Conservation (phyloP, 2,113 vertebrate genomes). For the Numenius arquata region DNA sequence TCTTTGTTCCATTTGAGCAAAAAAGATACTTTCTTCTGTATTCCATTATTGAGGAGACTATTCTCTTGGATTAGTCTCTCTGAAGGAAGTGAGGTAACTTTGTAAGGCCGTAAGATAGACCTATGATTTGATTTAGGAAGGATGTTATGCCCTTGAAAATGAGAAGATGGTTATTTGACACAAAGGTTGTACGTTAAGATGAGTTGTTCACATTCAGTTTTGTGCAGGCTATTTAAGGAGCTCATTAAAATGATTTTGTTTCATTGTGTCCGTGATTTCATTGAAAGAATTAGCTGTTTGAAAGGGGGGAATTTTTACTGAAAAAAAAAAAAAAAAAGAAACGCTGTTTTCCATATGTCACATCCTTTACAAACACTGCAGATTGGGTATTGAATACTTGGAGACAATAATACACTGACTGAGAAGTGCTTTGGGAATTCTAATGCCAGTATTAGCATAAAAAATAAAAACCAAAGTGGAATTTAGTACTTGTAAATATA, state of each 20-base stretch:
- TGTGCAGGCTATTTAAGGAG: not conserved
- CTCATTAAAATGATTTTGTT: constrained; percentile 40
- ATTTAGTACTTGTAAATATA: not conserved
- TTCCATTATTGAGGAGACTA: not conserved
- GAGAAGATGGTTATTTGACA: constrained; percentile 10
- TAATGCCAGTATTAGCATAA: not conserved
- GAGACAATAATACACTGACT: not conserved
- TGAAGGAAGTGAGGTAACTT: not conserved
- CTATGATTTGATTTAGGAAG: not conserved
- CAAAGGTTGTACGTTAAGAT: not conserved
- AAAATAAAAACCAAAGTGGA: not conserved
- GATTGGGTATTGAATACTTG: not conserved
- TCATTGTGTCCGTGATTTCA: constrained; percentile 17
- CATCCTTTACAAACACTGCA: not conserved
- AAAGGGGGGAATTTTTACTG: not conserved
- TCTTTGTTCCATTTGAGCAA: not conserved
- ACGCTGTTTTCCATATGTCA: not conserved
- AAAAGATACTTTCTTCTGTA: not conserved
- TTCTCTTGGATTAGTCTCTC: not conserved
- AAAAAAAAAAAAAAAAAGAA: not conserved
- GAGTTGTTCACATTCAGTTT: not conserved
- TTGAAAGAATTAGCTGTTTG: constrained; percentile 20
- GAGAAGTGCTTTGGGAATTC: not conserved
- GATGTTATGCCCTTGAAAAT: not conserved
- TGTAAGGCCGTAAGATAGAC: not conserved